Evolutionary conservation across 2,113 vertebrate species (phyloP), one percentile per base, ranked within the genome.

Genomic region (Eretmochelys imbricata): DNA sequence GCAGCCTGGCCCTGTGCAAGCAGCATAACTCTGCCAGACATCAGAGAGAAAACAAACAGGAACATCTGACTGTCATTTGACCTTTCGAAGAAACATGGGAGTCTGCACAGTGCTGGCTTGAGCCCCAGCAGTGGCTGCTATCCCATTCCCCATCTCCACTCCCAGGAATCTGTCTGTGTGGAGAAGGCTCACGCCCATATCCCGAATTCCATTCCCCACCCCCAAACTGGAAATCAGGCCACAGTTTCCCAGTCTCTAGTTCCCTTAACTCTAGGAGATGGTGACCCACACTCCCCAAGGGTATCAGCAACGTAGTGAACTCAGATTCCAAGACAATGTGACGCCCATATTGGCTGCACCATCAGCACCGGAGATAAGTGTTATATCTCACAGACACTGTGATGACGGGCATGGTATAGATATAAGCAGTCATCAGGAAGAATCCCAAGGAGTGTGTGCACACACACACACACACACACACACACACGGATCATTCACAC

Each of bases 161-260:
- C 2, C 65, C 46, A 24, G 76, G 51, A 72, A 57, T 5, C 12
- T 3, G 10, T 29, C 72, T 27, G 20, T 0, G 0, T 1, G 54
- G 59, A 16, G 48, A 24, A 19, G 13, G 4, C 75, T 12, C 38
- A 50, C 35, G 81, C 11, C 2, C 51, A 1, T 9, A 4, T 0
- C 1, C 35, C 0, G 5, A 35, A 8, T 11, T 25, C n/a, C 17
- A 49, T 22, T 22, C 42, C 17, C 59, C 16, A 2, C 24, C 1
- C 59, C 65, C 76, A 20, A 16, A n/a, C 8, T 0, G 4, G 8
- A n/a, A 0, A 1, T 29, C 46, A 48, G 5, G 8, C 8, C 11
- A 14, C 42, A 31, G 31, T 29, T 69, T 69, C 55, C 20, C 42
- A 11, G 42, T 5, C 9, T 29, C 54, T 50, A 24, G 50, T 59